Conservation (phyloP, 2,888 invertebrate genomes). For the Brassicogethes aeneus region DNA sequence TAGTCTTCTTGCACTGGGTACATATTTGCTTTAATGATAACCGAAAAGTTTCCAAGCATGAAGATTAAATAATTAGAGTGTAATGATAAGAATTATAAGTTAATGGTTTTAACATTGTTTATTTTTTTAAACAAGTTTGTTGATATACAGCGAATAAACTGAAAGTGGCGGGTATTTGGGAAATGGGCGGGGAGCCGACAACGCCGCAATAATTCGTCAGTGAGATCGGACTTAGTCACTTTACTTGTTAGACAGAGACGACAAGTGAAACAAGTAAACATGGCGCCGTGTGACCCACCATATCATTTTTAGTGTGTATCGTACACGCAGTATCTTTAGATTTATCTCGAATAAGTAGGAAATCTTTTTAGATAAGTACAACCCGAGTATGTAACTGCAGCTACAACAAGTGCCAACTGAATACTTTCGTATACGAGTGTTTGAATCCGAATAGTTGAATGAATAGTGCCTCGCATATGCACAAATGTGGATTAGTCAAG, state of each 20-base stretch:
- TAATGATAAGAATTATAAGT: no score
- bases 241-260: slow-evolving; percentile 32
- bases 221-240: slow-evolving; percentile 23
- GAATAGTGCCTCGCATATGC: no score
- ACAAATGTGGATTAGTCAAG: slow-evolving; percentile 11
- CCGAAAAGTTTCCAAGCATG: no score
- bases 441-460: neutral
- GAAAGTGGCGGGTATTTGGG: no score
- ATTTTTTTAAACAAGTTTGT: no score
- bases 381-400: slow-evolving; percentile 21
- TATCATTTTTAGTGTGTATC: slow-evolving; percentile 40
- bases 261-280: slow-evolving; percentile 37
- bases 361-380: slow-evolving; percentile 29
- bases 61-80: no score
- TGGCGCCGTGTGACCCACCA: slow-evolving; percentile 42
- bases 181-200: slow-evolving; percentile 23
- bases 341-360: slow-evolving; percentile 27
- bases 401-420: slow-evolving; percentile 25
- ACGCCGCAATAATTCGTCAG: no score
- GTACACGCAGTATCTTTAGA: slow-evolving; percentile 35
- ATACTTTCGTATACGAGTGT: slow-evolving; percentile 15
- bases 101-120: no score
- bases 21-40: no score
- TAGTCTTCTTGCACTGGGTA: no score
- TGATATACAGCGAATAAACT: no score